A percentile compares a stretch with the other conserved stretches of the same genome.
Conservation (phyloP, 2,888 invertebrate species). For the Thysanoteuthis rhombus region DNA sequence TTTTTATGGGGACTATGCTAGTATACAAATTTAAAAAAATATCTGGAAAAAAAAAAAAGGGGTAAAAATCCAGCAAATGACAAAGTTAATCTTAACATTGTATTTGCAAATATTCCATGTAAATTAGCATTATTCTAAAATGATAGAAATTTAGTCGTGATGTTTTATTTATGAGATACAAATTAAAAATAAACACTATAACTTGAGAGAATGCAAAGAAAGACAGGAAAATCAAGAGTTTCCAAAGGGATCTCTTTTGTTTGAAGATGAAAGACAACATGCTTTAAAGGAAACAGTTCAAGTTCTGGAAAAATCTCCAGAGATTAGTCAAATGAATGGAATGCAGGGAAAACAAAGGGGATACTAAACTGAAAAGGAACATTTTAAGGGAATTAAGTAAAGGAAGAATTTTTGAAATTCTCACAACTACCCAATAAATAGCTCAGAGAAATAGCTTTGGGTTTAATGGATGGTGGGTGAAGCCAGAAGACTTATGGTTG, state of each 20-base stretch:
- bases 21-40: too few relatives aligned
- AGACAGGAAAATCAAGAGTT: neutral
- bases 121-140: too few relatives aligned
- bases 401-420: neutral
- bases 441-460: neutral
- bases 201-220: neutral
- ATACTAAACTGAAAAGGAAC: neutral
- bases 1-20: too few relatives aligned
- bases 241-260: neutral
- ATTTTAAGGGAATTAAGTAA: neutral
- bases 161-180: neutral
- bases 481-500: neutral
- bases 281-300: neutral
- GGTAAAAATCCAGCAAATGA: too few relatives aligned
- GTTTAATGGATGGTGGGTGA: neutral
- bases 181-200: neutral
- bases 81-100: too few relatives aligned
- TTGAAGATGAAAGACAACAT: neutral
- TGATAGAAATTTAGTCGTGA: too few relatives aligned
- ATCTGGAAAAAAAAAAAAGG: too few relatives aligned
- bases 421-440: neutral
- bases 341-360: neutral
- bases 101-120: too few relatives aligned
- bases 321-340: neutral
- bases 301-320: neutral